A percentile compares a stretch with the other conserved stretches of the same genome.
phyloP scores from a whole-genome alignment of 2,113 vertebrate species.

The Myotis brandtii region DNA sequence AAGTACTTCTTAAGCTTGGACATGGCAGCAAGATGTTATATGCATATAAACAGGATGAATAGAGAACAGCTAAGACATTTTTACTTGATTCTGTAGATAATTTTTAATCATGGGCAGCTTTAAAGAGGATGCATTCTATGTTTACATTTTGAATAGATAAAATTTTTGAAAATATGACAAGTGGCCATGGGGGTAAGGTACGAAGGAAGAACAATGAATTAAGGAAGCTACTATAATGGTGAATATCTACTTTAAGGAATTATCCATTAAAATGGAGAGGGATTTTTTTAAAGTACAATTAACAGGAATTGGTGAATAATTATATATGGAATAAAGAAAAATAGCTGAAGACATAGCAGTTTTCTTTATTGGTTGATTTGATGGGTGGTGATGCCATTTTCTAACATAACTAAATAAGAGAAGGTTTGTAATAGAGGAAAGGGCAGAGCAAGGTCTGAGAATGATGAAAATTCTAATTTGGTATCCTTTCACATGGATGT shows the following conservation, averaged over 20 bases:
- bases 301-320: not conserved
- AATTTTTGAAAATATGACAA: not conserved
- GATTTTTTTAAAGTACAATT: not conserved
- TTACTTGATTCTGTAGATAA: not conserved
- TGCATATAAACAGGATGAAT: not conserved
- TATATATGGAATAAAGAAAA: not conserved
- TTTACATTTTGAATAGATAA: not conserved
- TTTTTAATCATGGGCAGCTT: not conserved
- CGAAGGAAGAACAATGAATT: not conserved
- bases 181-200: rapidly evolving
- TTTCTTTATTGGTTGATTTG: not conserved
- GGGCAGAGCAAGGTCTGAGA: not conserved
- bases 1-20: not conserved
- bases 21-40: not conserved
- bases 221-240: not conserved
- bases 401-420: not conserved
- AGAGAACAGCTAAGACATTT: not conserved
- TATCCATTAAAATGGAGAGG: not conserved
- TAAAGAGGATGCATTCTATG: not conserved
- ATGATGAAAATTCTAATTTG: not conserved
- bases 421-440: not conserved
- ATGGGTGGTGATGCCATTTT: not conserved
- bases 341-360: not conserved
- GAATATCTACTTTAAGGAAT: not conserved
- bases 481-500: not conserved